Evolutionary conservation across 2,113 vertebrate species (phyloP).

Genomic region (Chloroceryle aenea): DNA sequence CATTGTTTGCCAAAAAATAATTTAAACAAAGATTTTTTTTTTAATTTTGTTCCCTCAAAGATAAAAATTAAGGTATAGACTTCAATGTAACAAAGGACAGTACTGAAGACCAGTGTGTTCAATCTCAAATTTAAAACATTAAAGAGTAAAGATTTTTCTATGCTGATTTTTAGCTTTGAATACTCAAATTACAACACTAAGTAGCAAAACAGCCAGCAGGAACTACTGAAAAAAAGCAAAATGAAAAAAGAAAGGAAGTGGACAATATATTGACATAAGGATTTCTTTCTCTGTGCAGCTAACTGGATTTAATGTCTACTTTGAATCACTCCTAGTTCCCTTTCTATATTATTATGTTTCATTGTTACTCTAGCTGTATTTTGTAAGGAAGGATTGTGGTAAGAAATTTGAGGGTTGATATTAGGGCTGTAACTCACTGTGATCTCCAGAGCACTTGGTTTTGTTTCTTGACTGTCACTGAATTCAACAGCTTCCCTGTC

Average conservation of each 20-base stretch:
- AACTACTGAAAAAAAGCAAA: background rate
- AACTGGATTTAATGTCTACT: background rate
- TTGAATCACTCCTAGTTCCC: background rate
- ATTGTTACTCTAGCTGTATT: background rate
- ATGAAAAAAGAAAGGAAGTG: background rate
- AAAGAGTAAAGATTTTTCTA: background rate
- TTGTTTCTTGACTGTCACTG: background rate
- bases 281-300: background rate
- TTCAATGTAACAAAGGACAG: background rate
- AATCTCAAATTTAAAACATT: background rate
- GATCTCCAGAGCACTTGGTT: background rate
- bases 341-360: background rate
- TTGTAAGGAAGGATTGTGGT: background rate
- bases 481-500: background rate
- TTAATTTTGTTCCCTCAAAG: background rate
- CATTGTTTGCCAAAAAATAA: background rate
- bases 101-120: background rate
- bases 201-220: background rate
- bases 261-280: background rate
- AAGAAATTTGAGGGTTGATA: background rate
- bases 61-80: background rate
- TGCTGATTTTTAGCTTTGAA: background rate
- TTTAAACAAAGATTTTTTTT: background rate
- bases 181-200: background rate
- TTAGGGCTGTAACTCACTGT: background rate